Conservation (phyloP, 2,113 vertebrate genomes). For the Dermatemys mawii region DNA sequence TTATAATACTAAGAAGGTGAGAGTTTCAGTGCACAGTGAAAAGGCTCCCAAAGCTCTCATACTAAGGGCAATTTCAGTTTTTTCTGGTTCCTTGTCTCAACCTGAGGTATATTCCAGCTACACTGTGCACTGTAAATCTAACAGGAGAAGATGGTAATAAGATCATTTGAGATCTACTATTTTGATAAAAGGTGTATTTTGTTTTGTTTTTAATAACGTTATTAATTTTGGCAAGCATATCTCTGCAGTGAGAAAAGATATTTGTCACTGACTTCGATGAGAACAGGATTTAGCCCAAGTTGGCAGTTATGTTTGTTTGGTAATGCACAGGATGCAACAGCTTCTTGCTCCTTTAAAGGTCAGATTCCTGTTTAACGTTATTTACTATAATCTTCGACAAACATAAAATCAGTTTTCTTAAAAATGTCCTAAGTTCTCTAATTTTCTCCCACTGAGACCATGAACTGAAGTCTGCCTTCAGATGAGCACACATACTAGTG, state of each 20-base stretch:
- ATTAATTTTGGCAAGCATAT: background rate
- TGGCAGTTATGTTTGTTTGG: background rate
- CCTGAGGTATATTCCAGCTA: background rate
- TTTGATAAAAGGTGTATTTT: background rate
- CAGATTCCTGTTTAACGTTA: background rate
- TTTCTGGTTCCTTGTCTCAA: background rate
- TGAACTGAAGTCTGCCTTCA: background rate
- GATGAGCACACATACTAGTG: background rate
- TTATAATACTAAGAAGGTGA: background rate
- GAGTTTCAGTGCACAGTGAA: background rate
- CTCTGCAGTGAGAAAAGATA: background rate
- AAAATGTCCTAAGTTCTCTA: background rate
- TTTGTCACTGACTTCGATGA: background rate
- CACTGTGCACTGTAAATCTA: background rate
- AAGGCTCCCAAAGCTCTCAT: background rate
- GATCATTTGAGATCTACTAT: background rate
- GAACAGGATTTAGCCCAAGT: background rate
- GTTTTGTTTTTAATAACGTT: background rate
- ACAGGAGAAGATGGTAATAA: background rate
- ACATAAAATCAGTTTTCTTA: background rate
- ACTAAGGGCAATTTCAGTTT: background rate
- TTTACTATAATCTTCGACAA: background rate
- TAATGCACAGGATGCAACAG: background rate
- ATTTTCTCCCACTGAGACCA: background rate
- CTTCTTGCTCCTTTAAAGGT: background rate